Evolutionary conservation across 2,888 invertebrate species (phyloP).

Genomic region (Oxystoma pomonae): DNA sequence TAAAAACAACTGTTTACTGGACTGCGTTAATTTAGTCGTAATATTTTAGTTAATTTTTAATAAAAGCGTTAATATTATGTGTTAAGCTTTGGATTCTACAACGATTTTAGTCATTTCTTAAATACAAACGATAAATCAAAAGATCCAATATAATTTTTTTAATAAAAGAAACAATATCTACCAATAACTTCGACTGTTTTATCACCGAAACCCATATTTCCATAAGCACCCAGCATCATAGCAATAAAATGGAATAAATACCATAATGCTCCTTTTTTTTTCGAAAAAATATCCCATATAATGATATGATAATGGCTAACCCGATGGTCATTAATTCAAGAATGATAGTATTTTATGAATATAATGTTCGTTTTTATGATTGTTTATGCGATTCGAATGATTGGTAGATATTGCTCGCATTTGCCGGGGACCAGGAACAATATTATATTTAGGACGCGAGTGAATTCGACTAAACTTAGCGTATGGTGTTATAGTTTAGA

Average conservation of each 20-base stretch:
- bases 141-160: no score
- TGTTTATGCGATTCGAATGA: constrained; percentile 50
- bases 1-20: no score
- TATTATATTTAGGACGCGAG: background rate
- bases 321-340: constrained; percentile 44
- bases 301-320: constrained; percentile 44
- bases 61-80: no score
- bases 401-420: constrained; percentile 44
- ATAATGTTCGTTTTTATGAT: constrained; percentile 49
- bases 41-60: no score
- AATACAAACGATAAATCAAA: no score
- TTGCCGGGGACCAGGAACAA: background rate
- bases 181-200: background rate
- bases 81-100: no score
- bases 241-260: background rate
- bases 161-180: no score
- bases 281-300: constrained; percentile 28
- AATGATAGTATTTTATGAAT: constrained; percentile 48
- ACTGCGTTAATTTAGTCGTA: no score
- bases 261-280: constrained; percentile 27
- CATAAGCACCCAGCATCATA: constrained; percentile 7
- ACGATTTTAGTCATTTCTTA: no score
- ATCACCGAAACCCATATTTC: background rate
- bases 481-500: no score
- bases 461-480: constrained; percentile 11